Base-by-base conservation (phyloP, 2,888 invertebrate species). In the Gibbula magus region DNA sequence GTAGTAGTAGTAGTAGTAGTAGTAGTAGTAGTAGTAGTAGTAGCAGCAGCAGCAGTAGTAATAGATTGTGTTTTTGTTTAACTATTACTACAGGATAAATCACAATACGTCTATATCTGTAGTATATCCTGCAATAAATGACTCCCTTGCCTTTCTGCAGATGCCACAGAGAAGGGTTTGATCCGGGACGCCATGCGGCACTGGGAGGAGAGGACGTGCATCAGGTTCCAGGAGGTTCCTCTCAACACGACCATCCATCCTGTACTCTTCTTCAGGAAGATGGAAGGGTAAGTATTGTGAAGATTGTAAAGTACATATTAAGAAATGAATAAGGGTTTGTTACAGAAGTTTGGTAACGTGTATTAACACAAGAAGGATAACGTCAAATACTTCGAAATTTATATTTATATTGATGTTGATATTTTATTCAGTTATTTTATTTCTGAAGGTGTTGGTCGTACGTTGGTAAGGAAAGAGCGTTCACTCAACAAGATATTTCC, bases 171-270 rank as follows among this genome's bases (percentile, higher is more conserved):
- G 75, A 81, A 73, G 51, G 67, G 74, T 0, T 78, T 82, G 8
- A 90, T 91, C 29, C 80, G 79, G 52, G 75, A 79, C 20, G 90
- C 90, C 0, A 84, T 91, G n/a, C 74, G 79, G 7, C 88, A 90
- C 79, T 88, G 91, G 88, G 86, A 86, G 77, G 80, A 85, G 13
- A 77, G 87, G 7, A 91, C 91, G 0, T 91, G 91, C 78, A 88
- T 91, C 29, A 85, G 81, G 8, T 91, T 91, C 81, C 79, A 79
- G 8, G 88, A 90, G 70, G 80, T 84, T n/a, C 77, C 78, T 32
- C 75, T 80, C n/a, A 78, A 67, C 8, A 35, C 81, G 18, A 67
- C 54, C 0, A 45, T 51, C 2, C 78, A 79, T 35, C 86, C 82
- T 22, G 76, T 88, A 1, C 76, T 84, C 67, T 83, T 85, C 78